Evolutionary conservation across 1,140 invertebrate genomes (phyloP).

Genomic region (Anastatus disparis): DNA sequence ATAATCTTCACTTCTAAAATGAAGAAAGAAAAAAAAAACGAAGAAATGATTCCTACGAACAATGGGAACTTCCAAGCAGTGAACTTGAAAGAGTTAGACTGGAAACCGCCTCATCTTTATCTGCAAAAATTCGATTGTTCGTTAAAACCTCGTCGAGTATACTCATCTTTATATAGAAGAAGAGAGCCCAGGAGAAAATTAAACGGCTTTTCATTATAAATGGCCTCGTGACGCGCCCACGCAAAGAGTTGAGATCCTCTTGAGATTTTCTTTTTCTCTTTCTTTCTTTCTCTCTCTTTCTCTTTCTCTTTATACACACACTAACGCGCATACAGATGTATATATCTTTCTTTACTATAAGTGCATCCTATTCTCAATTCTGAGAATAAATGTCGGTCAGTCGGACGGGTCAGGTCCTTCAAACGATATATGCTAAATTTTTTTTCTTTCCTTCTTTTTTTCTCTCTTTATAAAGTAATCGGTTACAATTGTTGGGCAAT

Average conservation of each 20-base stretch:
- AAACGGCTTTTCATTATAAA: constrained; percentile 33
- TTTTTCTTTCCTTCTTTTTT: constrained; percentile 16
- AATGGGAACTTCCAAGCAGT: background rate
- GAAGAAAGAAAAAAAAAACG: too few relatives aligned
- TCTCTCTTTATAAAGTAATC: too few relatives aligned
- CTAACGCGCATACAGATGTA: too few relatives aligned
- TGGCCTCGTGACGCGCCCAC: constrained; percentile 31
- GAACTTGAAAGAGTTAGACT: constrained; percentile 3
- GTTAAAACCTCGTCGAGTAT: too few relatives aligned
- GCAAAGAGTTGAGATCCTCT: too few relatives aligned
- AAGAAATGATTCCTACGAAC: background rate
- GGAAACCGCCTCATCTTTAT: background rate
- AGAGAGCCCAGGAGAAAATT: constrained; percentile 27
- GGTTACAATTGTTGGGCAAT: too few relatives aligned
- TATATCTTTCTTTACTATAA: too few relatives aligned
- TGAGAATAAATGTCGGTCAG: constrained; percentile 49
- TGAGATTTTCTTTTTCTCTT: too few relatives aligned
- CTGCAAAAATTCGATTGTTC: constrained; percentile 23
- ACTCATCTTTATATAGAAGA: too few relatives aligned
- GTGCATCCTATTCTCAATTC: constrained; percentile 41
- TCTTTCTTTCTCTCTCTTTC: too few relatives aligned
- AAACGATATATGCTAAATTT: constrained; percentile 23
- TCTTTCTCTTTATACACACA: too few relatives aligned
- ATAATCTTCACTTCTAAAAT: too few relatives aligned
- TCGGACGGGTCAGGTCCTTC: constrained; percentile 47